phyloP scores from a whole-genome alignment of 2,888 invertebrate species.

The Diaphora mendica region DNA sequence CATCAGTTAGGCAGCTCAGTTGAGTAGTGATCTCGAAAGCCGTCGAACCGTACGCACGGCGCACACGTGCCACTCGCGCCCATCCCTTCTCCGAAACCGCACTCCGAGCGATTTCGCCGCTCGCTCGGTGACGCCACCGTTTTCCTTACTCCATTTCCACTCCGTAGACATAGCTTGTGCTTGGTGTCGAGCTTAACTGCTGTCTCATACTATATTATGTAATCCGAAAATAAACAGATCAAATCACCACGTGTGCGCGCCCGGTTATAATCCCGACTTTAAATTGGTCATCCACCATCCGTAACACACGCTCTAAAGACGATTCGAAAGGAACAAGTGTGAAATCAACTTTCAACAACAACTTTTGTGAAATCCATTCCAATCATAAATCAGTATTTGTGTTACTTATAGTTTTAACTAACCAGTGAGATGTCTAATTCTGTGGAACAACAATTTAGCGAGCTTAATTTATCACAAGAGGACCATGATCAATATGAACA shows the following conservation, averaged over 20 bases:
- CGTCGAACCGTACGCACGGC: constrained; percentile 74
- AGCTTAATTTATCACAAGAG: constrained; percentile 89
- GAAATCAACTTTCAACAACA: constrained; percentile 20
- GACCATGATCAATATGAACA: constrained; percentile 92
- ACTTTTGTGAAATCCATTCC: constrained; percentile 42
- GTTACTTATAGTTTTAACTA: constrained; percentile 29
- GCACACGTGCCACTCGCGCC: constrained; percentile 75
- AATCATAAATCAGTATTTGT: constrained; percentile 46
- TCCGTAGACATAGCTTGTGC: constrained; percentile 46
- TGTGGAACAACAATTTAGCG: constrained; percentile 90
- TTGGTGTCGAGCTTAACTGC: constrained; percentile 54
- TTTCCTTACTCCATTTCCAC: constrained; percentile 42
- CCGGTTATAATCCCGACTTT: constrained; percentile 41
- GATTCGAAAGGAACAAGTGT: constrained; percentile 31
- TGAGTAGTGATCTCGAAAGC: constrained; percentile 76
- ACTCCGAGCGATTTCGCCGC: constrained; percentile 62
- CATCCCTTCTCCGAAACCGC: constrained; percentile 64
- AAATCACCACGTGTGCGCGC: constrained; percentile 74
- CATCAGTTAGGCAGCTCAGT: constrained; percentile 67
- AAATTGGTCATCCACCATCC: constrained; percentile 23
- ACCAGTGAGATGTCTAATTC: constrained; percentile 77
- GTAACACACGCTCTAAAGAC: constrained; percentile 29
- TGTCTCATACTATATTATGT: constrained; percentile 68
- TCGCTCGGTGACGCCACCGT: constrained; percentile 61
- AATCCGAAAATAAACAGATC: constrained; percentile 76